Base-by-base conservation (phyloP, 2,797 vertebrate genomes). In the Pelodytes ibericus region DNA sequence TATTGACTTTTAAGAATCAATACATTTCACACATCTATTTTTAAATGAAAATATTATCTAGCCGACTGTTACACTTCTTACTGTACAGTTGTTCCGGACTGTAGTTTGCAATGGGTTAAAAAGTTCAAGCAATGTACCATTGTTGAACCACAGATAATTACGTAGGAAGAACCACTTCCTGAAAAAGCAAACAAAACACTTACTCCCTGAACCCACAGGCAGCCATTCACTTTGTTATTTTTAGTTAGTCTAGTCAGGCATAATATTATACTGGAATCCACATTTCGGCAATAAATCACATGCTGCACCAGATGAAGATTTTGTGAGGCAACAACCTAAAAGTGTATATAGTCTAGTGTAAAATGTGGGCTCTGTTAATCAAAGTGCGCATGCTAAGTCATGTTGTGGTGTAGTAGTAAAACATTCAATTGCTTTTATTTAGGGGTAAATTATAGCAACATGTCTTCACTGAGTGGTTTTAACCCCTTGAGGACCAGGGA, bases 161-260 rank as follows among this genome's bases (percentile, higher is more conserved):
- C 49, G 53, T 70, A 63, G 58, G 25, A 76, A 76, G 69, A 63
- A 62, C 58, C 58, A 70, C 66, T 70, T 70, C 64, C 66, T 76
- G 66, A 10, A 63, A 70, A 76, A 22, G 59, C 58, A 70, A 63
- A 76, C 59, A 56, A 62, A 75, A 69, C 36, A 60, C 47, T 67
- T 53, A 26, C 53, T 78, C 31, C 18, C 49, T 53, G n/a, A 66
- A 60, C 75, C 69, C 75, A 72, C 60, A 77, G 53, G 39, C 61
- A 64, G 75, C 58, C 66, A 62, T 76, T 76, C 58, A 63, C 26
- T 47, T 36, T 69, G 67, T 33, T 77, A 78, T 78, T 78, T 78
- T 78, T 72, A 78, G 75, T 20, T 67, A 36, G 51, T 63, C 22
- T 49, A 60, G 51, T 33, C 29, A 72, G 69, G 53, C 69, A 66